These are phyloP conservation scores for Drosophila funebris DNA, from an alignment of 1,140 invertebrate species.

Conservation along the genomic window DNA sequence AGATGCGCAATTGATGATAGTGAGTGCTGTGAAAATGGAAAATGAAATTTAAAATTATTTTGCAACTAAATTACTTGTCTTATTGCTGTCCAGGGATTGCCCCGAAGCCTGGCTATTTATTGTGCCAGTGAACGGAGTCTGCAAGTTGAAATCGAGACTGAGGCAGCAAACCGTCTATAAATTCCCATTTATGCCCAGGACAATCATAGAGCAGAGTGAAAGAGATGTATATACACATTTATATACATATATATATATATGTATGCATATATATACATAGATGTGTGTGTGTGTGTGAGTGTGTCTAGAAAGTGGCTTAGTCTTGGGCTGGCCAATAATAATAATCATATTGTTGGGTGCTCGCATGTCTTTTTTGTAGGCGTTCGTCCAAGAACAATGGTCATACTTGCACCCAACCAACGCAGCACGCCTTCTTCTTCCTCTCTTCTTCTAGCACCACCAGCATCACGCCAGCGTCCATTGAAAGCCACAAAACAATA, in stretches of 20 bases:
- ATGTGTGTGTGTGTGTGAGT: neutral
- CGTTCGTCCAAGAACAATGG: conserved; percentile 60
- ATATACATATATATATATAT: neutral
- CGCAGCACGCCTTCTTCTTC: neutral
- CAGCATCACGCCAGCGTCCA: neutral
- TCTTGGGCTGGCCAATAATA: conserved; percentile 67
- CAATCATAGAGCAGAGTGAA: conserved; percentile 67
- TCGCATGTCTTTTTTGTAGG: conserved; percentile 34
- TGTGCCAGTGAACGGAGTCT: conserved; percentile 26
- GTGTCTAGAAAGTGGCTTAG: conserved; percentile 58
- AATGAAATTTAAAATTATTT: conserved; percentile 82
- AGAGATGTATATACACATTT: conserved; percentile 16
- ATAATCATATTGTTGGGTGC: conserved; percentile 75
- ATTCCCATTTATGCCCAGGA: conserved; percentile 79
- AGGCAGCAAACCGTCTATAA: conserved; percentile 60
- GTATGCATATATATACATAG: neutral
- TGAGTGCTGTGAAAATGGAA: conserved; percentile 72
- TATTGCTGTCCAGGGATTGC: conserved; percentile 77
- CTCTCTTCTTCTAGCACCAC: too few relatives aligned
- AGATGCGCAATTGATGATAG: conserved; percentile 77
- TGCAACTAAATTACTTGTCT: conserved; percentile 81
- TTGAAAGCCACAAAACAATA: conserved; percentile 67
- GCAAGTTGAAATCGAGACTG: conserved; percentile 11
- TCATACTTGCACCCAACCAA: neutral
- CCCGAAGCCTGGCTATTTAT: conserved; percentile 60